Base-by-base conservation (phyloP, 2,113 vertebrate species). In the Brachypodius melanocephalos region DNA sequence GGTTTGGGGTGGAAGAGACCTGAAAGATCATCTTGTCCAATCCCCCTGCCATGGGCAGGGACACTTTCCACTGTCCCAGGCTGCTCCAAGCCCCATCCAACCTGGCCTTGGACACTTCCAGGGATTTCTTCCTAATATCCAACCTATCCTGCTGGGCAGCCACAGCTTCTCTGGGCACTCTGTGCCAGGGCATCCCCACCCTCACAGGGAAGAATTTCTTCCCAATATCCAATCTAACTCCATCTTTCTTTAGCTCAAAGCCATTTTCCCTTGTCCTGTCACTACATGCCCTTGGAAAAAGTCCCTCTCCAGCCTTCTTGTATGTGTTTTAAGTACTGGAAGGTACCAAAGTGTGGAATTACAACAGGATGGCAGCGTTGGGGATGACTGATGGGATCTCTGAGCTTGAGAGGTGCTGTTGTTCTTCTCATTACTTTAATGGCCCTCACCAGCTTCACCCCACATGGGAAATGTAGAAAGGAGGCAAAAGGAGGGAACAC, bases 331-430 rank as follows among this genome's bases (percentile, higher is more conserved):
- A 61, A 12, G 14, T 18, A 22, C 45, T 58, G 22, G 45, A 45
- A 74, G 36, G 51, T 25, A 25, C 13, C 24, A 31, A 67, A 74
- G 13, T 10, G 29, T 25, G n/a, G 43, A 67, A 81, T 52, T 45
- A 17, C 13, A 49, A 8, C 1, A 8, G 22, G 52, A 71, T 8
- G 48, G 19, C 5, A 68, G 22, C 0, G 0, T 4, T 46, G 46
- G 19, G 17, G 32, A 54, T 17, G 28, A 32, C 46, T 77, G 46
- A 48, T 45, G 67, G 34, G 15, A 14, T 40, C n/a, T 73, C 3
- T 12, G 19, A 24, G 31, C 24, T 85, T 9, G 18, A 82, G 45
- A 46, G 32, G n/a, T 68, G 16, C 29, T 42, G 10, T 3, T 72
- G 10, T 3, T 46, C 19, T 11, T 19, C 21, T 61, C 29, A 26